Conservation (phyloP, 2,888 invertebrate species). For the Temnothorax rugatulus region DNA sequence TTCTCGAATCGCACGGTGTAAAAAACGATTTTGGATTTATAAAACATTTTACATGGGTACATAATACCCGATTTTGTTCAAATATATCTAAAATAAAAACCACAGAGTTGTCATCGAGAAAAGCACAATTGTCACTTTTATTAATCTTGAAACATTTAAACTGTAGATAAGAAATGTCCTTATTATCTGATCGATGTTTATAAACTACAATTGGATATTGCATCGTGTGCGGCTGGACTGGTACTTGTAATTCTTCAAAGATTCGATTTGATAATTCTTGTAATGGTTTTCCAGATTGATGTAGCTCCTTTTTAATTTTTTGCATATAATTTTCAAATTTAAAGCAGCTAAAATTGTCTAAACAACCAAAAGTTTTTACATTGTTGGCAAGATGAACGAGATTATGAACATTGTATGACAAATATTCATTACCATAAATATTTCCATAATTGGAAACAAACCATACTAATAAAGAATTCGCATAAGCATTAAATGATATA, state of each 20-base stretch:
- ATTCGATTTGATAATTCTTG: neutral
- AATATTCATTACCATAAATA: slow-evolving; percentile 3
- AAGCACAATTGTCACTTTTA: neutral
- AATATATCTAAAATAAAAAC: neutral
- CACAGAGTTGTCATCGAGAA: neutral
- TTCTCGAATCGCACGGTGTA: too few relatives aligned
- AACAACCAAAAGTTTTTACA: neutral
- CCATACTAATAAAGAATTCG: slow-evolving; percentile 11
- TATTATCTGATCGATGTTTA: neutral
- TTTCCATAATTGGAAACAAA: slow-evolving; percentile 11
- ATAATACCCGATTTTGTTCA: too few relatives aligned
- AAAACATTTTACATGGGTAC: too few relatives aligned
- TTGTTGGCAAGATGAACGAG: neutral
- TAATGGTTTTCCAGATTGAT: slow-evolving; percentile 7
- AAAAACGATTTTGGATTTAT: too few relatives aligned
- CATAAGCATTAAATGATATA: slow-evolving; percentile 21
- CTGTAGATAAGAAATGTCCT: neutral
- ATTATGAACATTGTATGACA: slow-evolving; percentile 26
- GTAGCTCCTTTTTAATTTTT: neutral
- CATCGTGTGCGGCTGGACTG: neutral
- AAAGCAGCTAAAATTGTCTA: slow-evolving; percentile 9
- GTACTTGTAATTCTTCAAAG: neutral
- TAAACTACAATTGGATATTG: neutral
- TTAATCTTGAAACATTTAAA: neutral
- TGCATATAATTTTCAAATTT: neutral